phyloP scores from a whole-genome alignment of 2,888 invertebrate species.

The Ectobius pallidus region DNA sequence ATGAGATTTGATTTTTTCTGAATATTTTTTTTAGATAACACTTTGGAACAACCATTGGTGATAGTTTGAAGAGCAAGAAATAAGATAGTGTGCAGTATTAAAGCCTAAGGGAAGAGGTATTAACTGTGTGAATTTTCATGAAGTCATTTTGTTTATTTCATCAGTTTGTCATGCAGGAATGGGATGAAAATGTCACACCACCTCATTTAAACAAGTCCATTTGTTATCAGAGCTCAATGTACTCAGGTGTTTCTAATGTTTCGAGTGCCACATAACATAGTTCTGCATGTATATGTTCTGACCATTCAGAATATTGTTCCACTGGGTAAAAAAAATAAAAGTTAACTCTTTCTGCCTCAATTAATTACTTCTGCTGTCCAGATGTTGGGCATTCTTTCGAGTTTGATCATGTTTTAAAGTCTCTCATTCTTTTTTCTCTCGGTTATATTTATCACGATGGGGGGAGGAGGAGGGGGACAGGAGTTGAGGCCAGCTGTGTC shows the following conservation, averaged over 20 bases:
- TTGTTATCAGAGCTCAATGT: background rate
- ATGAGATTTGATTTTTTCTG: too few species aligned
- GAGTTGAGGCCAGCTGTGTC: background rate
- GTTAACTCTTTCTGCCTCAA: background rate
- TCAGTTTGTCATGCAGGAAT: background rate
- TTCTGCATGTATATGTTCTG: background rate
- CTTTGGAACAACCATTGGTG: too few species aligned
- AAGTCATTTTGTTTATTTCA: too few species aligned
- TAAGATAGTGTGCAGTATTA: too few species aligned
- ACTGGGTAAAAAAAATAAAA: background rate
- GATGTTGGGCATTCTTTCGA: background rate
- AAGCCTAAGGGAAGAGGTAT: too few species aligned
- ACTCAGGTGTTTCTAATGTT: background rate
- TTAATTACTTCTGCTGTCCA: background rate
- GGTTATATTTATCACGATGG: conserved; percentile 1
- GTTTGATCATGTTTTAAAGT: background rate
- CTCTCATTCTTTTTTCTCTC: background rate
- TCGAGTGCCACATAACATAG: background rate
- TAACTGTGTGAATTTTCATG: too few species aligned
- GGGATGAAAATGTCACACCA: background rate
- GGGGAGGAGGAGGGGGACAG: background rate
- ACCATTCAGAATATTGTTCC: background rate
- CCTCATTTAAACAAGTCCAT: conserved; percentile 1
- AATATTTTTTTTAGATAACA: too few species aligned
- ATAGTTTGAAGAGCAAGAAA: too few species aligned